Percentiles rank a stretch among this genome's conserved stretches.
Evolutionary conservation across 2,797 vertebrate species (phyloP).

Genomic region (Dermochelys coriacea): DNA sequence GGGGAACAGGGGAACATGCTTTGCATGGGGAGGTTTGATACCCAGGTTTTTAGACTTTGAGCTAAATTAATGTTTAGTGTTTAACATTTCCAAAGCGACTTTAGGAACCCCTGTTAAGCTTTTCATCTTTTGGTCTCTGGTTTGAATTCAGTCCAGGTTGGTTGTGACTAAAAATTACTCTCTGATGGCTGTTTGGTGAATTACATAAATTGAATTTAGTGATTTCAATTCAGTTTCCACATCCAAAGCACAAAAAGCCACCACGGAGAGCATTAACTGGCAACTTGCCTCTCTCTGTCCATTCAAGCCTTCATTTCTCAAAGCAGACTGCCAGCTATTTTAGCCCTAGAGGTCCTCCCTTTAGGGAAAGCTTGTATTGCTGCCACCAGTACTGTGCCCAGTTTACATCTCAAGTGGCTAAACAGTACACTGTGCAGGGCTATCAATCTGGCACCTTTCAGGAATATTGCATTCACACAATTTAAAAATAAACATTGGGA

Average conservation of each 20-base stretch:
- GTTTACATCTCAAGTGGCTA: too few species aligned
- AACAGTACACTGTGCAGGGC: background rate
- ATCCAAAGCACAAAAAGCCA: accelerated
- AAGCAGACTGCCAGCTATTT: background rate
- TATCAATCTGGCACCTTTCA: background rate
- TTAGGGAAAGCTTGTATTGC: background rate
- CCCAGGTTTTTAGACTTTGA: background rate
- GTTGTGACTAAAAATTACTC: accelerated
- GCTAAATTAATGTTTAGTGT: accelerated
- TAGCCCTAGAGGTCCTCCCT: background rate
- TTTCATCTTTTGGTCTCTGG: accelerated
- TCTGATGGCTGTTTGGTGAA: accelerated
- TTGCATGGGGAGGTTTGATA: background rate
- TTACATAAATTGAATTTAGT: background rate
- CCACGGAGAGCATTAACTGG: accelerated
- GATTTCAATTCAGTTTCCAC: background rate
- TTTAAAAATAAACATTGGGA: accelerated
- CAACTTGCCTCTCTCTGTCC: accelerated
- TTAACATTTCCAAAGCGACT: accelerated
- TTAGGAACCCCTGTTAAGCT: background rate
- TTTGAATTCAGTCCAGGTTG: background rate
- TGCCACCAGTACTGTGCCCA: background rate
- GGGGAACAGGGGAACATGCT: background rate
- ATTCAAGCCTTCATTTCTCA: background rate
- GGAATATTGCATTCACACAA: accelerated